Conservation (phyloP, 1,140 invertebrate species). For the Diploscapter pachys region DNA sequence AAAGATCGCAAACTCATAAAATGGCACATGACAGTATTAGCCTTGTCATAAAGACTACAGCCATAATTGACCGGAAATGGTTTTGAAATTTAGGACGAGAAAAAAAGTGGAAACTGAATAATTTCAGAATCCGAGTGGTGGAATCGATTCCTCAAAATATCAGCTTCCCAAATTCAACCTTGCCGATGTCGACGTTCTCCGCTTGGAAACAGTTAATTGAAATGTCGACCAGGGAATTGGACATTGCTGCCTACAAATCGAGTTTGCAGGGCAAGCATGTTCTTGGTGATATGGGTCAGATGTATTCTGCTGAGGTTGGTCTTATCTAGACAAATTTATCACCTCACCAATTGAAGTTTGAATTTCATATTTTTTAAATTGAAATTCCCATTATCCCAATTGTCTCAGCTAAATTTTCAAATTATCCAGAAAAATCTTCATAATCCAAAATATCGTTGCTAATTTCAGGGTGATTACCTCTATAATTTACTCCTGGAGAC, state of each 20-base stretch:
- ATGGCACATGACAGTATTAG: no score
- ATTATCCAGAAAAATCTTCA: no score
- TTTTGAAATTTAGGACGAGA: no score
- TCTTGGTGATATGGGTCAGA: constrained; percentile 34
- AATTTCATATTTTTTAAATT: neutral
- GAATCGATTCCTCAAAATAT: constrained; percentile 55
- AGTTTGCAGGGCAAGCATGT: constrained; percentile 56
- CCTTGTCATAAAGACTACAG: no score
- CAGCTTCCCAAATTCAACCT: constrained; percentile 32
- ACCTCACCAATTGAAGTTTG: constrained; percentile 3
- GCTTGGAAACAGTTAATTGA: constrained; percentile 49
- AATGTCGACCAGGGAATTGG: constrained; percentile 41
- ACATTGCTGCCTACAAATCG: constrained; percentile 56
- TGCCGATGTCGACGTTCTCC: constrained; percentile 43
- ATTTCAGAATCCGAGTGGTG: constrained; percentile 49
- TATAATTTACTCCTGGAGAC: constrained; percentile 41
- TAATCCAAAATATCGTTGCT: neutral
- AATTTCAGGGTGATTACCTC: constrained; percentile 48
- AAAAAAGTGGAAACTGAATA: no score
- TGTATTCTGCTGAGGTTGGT: constrained; percentile 43
- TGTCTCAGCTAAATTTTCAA: neutral
- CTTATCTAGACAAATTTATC: neutral
- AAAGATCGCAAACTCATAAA: no score
- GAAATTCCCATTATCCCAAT: neutral
- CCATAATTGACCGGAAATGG: no score